Conservation (phyloP, 2,113 vertebrate genomes). For the Ptychochromis oligacanthus region DNA sequence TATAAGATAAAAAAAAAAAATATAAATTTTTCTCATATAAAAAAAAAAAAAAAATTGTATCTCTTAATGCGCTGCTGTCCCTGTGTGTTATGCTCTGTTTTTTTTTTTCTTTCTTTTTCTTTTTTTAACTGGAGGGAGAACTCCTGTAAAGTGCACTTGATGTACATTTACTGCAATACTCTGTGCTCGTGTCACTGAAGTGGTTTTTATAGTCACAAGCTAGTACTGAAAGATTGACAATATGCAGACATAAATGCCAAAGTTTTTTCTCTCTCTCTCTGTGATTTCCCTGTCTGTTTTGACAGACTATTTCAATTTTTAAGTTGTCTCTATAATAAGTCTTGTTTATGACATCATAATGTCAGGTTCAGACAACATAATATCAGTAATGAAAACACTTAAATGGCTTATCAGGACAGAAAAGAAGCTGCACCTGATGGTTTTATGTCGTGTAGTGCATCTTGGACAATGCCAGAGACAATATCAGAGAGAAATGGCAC, state of each 20-base stretch:
- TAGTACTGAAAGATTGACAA: not conserved
- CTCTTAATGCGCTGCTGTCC: too few species aligned
- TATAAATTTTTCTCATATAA: too few species aligned
- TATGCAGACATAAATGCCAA: not conserved
- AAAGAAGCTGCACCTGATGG: too few species aligned
- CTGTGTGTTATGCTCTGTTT: too few species aligned
- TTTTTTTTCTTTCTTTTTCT: too few species aligned
- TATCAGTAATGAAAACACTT: not conserved
- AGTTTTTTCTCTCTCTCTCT: not conserved
- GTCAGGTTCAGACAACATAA: not conserved
- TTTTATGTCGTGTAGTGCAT: not conserved
- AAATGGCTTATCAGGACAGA: not conserved
- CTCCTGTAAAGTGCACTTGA: not conserved
- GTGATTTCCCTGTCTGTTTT: not conserved
- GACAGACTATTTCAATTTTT: not conserved
- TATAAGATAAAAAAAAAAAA: too few species aligned
- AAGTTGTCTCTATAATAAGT: not conserved
- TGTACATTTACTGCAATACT: not conserved
- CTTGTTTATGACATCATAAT: not conserved
- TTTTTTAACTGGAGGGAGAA: not conserved
- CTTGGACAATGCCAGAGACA: not conserved
- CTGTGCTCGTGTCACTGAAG: not conserved
- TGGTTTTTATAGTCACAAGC: not conserved
- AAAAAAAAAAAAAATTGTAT: too few species aligned
- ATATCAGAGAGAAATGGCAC: not conserved